Evolutionary conservation across 2,888 invertebrate genomes (phyloP).

Genomic region (Sipha maydis): DNA sequence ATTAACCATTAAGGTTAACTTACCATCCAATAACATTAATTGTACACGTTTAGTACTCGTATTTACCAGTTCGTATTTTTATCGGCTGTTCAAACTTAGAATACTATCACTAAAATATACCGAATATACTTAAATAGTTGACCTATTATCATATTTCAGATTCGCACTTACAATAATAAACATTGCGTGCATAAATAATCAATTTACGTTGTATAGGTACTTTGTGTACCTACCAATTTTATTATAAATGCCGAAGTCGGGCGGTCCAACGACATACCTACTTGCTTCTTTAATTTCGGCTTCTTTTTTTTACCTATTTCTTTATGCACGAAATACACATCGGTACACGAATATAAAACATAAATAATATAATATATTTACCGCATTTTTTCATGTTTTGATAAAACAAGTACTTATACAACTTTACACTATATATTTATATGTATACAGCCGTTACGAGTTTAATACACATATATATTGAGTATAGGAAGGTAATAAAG

Average conservation of each 20-base stretch:
- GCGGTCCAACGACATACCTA: no score
- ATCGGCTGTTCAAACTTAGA: neutral
- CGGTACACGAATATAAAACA: neutral
- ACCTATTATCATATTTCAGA: neutral
- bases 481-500: neutral
- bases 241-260: neutral
- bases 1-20: no score
- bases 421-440: neutral
- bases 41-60: no score
- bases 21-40: no score
- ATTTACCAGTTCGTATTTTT: no score
- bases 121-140: neutral
- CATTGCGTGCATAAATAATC: neutral
- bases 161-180: neutral
- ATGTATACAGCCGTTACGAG: neutral
- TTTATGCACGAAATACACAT: neutral
- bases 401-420: neutral
- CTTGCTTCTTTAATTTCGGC: neutral
- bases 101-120: neutral
- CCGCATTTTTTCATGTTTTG: neutral
- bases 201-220: neutral
- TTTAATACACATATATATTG: neutral
- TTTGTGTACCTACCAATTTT: neutral
- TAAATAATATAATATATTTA: neutral
- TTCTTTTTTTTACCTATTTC: neutral